phyloP scores from a whole-genome alignment of 2,797 vertebrate genomes.

The Acipenser oxyrinchus region DNA sequence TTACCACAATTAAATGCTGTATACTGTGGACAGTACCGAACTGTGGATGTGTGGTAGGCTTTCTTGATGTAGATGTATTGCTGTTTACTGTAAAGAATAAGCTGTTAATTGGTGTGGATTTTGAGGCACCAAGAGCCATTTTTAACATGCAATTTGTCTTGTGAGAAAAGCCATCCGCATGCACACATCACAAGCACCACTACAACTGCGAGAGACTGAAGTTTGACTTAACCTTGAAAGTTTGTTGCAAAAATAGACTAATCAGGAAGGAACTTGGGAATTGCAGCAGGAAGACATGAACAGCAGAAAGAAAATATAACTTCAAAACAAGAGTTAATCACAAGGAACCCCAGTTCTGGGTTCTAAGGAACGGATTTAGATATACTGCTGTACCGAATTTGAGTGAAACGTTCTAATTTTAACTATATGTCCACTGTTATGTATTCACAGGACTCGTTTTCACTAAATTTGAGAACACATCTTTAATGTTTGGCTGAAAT shows the following conservation, averaged over 20 bases:
- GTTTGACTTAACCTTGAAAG: background rate
- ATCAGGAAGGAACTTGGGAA: no score
- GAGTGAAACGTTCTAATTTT: no score
- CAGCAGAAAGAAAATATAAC: no score
- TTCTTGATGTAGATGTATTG: slow-evolving; percentile 39
- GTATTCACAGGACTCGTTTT: no score
- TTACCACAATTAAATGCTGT: background rate
- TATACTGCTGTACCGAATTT: no score
- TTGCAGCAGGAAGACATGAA: no score
- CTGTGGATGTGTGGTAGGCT: slow-evolving; percentile 24
- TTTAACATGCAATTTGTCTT: slow-evolving; percentile 43
- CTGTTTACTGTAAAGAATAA: slow-evolving; percentile 43
- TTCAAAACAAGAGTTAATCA: no score
- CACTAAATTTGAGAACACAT: no score
- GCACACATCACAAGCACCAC: slow-evolving; percentile 15
- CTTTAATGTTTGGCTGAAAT: no score
- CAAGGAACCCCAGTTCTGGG: no score
- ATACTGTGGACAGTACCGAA: slow-evolving; percentile 4
- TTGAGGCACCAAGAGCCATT: slow-evolving; percentile 43
- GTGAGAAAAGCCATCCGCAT: slow-evolving; percentile 32
- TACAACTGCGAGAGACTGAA: slow-evolving; percentile 5
- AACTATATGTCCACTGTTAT: no score
- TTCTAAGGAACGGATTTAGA: no score
- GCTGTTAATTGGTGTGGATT: slow-evolving; percentile 45
- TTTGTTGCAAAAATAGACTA: background rate